A percentile compares a stretch with the other conserved stretches of the same genome.
Evolutionary conservation across 2,113 vertebrate species (phyloP).

Genomic region (Formicarius rufipectus): DNA sequence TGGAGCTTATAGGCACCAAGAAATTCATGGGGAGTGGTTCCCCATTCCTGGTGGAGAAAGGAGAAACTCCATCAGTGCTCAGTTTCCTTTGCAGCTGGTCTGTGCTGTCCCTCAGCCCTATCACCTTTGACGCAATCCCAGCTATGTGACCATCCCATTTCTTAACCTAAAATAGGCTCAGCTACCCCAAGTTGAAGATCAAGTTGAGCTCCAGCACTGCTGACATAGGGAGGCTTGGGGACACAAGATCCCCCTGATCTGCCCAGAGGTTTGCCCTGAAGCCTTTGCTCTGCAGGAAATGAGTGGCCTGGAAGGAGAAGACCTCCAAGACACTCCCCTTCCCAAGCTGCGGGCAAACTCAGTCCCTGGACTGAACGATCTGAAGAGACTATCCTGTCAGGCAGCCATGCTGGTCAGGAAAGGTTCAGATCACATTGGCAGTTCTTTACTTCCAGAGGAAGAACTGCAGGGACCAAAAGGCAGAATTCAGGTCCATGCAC

Average conservation of each 20-base stretch:
- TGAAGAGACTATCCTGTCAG: not conserved
- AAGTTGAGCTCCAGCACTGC: not conserved
- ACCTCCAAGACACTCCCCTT: not conserved
- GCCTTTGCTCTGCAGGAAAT: not conserved
- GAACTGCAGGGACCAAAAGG: not conserved
- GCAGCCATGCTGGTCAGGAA: not conserved
- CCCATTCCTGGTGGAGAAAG: slow-evolving; percentile 88
- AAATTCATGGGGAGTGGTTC: slow-evolving; percentile 86
- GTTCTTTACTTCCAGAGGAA: not conserved
- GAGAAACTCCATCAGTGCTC: not conserved
- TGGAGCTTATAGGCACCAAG: slow-evolving; percentile 92
- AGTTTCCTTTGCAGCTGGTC: not conserved
- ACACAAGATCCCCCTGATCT: not conserved
- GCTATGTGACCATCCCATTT: not conserved
- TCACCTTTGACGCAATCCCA: not conserved
- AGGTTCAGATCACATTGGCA: accelerated
- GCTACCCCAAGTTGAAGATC: not conserved
- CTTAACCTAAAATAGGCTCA: not conserved
- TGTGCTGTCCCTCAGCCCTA: not conserved
- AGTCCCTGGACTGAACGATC: not conserved
- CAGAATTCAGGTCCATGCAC: not conserved
- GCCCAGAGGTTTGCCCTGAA: not conserved
- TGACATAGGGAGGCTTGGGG: not conserved
- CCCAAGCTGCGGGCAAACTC: not conserved
- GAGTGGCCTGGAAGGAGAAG: not conserved